Conservation (phyloP, 2,888 invertebrate genomes). For the Nemurella pictetii region DNA sequence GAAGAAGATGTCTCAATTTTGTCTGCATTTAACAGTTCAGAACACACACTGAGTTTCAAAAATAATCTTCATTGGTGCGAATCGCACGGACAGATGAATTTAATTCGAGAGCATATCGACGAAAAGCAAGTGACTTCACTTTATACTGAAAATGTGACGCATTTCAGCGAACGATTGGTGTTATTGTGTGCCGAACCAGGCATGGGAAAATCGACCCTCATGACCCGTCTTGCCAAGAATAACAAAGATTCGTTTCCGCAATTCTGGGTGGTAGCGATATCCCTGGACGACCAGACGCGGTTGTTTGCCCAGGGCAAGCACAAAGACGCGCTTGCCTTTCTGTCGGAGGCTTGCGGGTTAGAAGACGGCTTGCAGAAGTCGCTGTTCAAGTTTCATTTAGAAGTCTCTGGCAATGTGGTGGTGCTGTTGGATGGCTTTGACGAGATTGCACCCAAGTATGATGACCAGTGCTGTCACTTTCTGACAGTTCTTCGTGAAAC, state of each 20-base stretch:
- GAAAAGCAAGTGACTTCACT: background rate
- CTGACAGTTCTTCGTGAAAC: background rate
- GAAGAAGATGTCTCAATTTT: background rate
- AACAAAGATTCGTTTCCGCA: background rate
- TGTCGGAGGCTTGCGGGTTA: background rate
- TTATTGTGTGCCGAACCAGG: conserved; percentile 1
- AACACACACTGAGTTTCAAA: background rate
- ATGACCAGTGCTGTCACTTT: background rate
- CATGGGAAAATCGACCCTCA: conserved; percentile 8
- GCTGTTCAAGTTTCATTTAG: background rate
- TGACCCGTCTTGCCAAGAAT: background rate
- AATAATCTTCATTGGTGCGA: background rate
- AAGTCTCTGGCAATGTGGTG: background rate
- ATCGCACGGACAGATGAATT: background rate
- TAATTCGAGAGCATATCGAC: background rate
- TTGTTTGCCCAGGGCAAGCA: background rate
- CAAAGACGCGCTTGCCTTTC: background rate
- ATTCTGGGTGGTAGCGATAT: background rate
- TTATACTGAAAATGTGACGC: background rate
- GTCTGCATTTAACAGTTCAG: background rate
- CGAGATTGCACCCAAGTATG: background rate
- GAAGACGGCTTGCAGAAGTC: too few relatives aligned
- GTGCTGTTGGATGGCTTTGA: background rate
- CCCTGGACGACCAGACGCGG: background rate
- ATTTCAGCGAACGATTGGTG: background rate